Base-by-base conservation (phyloP, 2,797 vertebrate genomes). In the Liparis tanakae region DNA sequence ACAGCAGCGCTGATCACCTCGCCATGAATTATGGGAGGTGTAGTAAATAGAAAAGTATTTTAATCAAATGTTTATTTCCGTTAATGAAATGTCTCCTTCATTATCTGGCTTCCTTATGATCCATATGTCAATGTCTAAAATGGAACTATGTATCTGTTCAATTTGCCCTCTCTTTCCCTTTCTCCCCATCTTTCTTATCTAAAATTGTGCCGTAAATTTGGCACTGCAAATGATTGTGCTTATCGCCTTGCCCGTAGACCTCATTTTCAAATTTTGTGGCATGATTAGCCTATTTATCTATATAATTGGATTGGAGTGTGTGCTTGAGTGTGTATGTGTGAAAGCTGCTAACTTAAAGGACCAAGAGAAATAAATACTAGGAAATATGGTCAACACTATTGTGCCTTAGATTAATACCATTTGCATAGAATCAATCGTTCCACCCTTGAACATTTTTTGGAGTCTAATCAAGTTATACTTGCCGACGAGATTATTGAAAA, bases 251-350 rank as follows among this genome's bases (percentile, higher is more conserved):
- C 90, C 91, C 79, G 76, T 92, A 92, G 90, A 94, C 91, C 87
- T 90, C 86, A 91, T 95, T 94, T 94, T 94, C 87, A 94, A 92
- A 95, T 94, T 93, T 93, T 91, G 90, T 90, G 87, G 90, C 90
- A 92, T 94, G 93, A 94, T 95, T 94, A 94, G 92, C 91, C 91
- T 92, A 94, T 95, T 95, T 95, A 94, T 95, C 94, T 94, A 91
- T 91, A 90, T 95, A 95, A 95, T 95, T 94, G 94, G 94, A 95
- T 94, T 93, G 87, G 93, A 91, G 86, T 90, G 89, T 89, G 85
- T 76, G 81, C 84, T 80, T 85, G 66, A 46, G 78, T 83, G 72
- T 81, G 81, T 74, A 68, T 91, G 89, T 88, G 86, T 78, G 67
- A 76, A 85, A 82, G 74, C 83, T 66, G 70, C 77, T 87, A 87